Evolutionary conservation across 2,113 vertebrate species (phyloP), one percentile per base, ranked within the genome.

Genomic region (Uria lomvia): DNA sequence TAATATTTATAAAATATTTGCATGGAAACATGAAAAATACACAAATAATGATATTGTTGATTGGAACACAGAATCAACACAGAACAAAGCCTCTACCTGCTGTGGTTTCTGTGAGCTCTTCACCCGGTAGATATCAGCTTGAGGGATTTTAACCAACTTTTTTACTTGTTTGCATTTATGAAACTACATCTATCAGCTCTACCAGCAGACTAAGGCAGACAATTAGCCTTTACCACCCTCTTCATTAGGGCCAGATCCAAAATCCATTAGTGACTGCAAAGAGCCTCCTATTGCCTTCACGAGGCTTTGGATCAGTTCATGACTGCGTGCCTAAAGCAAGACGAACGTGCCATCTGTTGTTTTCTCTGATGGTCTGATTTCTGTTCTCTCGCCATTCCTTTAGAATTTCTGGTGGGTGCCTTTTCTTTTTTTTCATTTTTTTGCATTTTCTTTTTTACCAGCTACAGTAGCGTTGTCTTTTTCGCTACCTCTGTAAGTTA

Each of bases 261-360:
- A 92, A 92, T 42, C 53, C 91, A 92, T 85, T 89, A 96, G 58
- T 66, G 72, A 68, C 86, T 91, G 36, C 1, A 17, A 94, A 94
- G 52, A 95, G 77, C 52, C 70, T 94, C 22, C 80, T 87, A 85
- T 85, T 82, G 86, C 95, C 94, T 94, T 47, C 12, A 11, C 20
- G 45, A 89, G 36, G 73, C 75, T 89, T 79, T 92, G 65, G 80
- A 87, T 79, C 52, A 67, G 36, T 67, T 92, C 58, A 52, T 60
- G 74, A 60, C 73, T 53, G 65, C 2, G 1, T 82, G 88, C 96
- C 86, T 94, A 86, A 75, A 94, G 83, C 68, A 82, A 92, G 86
- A 87, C 30, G 62, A 87, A 89, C 27, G 6, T 27, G 47, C 53
- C 92, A 87, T 81, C 88, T 94, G 49, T 72, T 78, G 23, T 94